Base-by-base conservation (phyloP, 2,113 vertebrate genomes). In the Osmerus eperlanus region DNA sequence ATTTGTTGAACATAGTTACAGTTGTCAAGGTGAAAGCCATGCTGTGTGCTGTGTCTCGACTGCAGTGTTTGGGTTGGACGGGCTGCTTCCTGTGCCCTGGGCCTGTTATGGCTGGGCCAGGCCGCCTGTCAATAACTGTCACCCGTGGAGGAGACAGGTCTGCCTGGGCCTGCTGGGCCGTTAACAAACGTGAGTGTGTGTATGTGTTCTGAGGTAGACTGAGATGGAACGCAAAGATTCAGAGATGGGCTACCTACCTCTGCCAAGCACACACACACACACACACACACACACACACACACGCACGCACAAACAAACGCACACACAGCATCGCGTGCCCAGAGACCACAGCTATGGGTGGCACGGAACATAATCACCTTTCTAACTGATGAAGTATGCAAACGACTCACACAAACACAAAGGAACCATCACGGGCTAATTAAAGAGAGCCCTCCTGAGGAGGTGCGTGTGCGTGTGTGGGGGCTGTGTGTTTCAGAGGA, bases 1-100 rank as follows among this genome's bases (percentile, higher is more conserved):
- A 91, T 91, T 91, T 88, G 89, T 88, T 88, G 71, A 90, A 88
- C 86, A 87, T 81, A 89, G 90, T 84, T 88, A 91, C 89, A 77
- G 89, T 93, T 84, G 91, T 88, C 85, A 88, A 56, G 87, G 87
- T 72, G 65, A 84, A 89, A 85, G 67, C 76, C 59, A 71, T 19
- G 70, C 25, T 64, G 79, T 81, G 80, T 83, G 69, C 87, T 61
- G 78, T 70, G 41, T 62, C 78, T 74, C 76, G 60, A 47, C 58
- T 6, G 55, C 52, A 16, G 2, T 90, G 90, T 91, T 92, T 88
- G 84, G 56, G 28, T 87, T 89, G 88, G 86, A 91, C 83, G 76
- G 76, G 59, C 28, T 68, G 70, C 84, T 90, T 84, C 85, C 73
- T 84, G 51, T 56, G 72, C 89, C 87, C 61, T 70, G 12, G 85